Percentiles rank a stretch among this genome's conserved stretches.
Evolutionary conservation across 2,888 invertebrate species (phyloP).

Genomic region (Meghimatium bilineatum): DNA sequence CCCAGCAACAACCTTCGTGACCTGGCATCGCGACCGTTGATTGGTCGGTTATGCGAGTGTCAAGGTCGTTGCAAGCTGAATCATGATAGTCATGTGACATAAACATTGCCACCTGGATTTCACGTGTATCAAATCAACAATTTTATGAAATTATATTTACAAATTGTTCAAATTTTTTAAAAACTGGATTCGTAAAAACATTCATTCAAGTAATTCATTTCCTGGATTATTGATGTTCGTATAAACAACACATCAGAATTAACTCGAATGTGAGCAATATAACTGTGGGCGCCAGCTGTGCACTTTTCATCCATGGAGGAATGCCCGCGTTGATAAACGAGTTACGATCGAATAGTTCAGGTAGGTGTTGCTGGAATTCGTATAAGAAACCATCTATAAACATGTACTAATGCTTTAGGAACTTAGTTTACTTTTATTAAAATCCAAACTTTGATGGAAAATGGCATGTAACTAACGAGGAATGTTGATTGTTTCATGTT

Average conservation of each 20-base stretch:
- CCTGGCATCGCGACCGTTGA: slow-evolving; percentile 52
- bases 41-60: slow-evolving; percentile 60
- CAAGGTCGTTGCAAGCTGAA: slow-evolving; percentile 63
- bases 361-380: background rate
- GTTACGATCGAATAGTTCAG: slow-evolving; percentile 42
- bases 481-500: too few relatives aligned
- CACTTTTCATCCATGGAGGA: slow-evolving; percentile 40
- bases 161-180: background rate
- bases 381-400: too few relatives aligned
- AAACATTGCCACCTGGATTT: slow-evolving; percentile 61
- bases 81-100: slow-evolving; percentile 71
- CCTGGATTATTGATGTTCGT: background rate
- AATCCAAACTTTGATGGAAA: too few relatives aligned
- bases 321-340: slow-evolving; percentile 44
- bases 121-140: slow-evolving; percentile 47
- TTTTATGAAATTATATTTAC: background rate
- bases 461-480: too few relatives aligned
- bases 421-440: too few relatives aligned
- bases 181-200: background rate
- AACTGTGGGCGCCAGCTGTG: background rate
- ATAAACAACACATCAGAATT: background rate
- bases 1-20: slow-evolving; percentile 51
- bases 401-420: too few relatives aligned
- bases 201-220: background rate
- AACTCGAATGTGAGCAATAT: background rate